Base-by-base conservation (phyloP, 2,888 invertebrate species). In the Ophion obscuratus region DNA sequence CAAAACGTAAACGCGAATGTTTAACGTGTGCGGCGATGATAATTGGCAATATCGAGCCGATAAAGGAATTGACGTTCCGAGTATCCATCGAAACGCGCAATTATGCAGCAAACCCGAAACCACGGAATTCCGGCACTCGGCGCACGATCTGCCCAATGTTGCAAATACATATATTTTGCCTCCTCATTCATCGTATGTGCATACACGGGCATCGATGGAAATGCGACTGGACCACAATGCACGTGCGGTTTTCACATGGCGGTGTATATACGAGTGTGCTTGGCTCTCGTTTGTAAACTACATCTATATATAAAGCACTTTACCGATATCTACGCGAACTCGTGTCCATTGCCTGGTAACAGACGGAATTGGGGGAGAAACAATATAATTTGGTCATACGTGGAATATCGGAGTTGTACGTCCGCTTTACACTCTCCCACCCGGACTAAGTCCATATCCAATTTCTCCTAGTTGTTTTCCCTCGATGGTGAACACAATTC, bases 41-140 rank as follows among this genome's bases (percentile, higher is more conserved):
- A 92, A 92, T 92, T 92, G 92, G 89, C 91, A 92, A 92, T 92
- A 91, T 91, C 90, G 90, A 84, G 85, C 88, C 68, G 91, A 91
- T 92, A 92, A 92, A 92, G 92, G 91, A 92, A 91, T 91, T 89
- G 90, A 87, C 89, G 89, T 89, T 88, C 87, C 89, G 83, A 84
- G 88, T 81, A 89, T 88, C 88, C 90, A 89, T 90, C 88, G 88
- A 89, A 89, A 88, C 89, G 89, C 87, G 88, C 90, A 91, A 92
- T 92, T 92, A 92, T 91, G 92, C 92, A 92, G 89, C 87, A 91
- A 92, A 91, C 91, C 81, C 88, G 88, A 91, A 90, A 91, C 92
- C 91, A 83, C 92, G 89, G 90, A 92, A 92, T 91, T 90, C 89
- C 88, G 89, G 87, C 83, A 87, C 82, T 87, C 85, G 74, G 81